Conservation (phyloP, 2,888 invertebrate genomes). For the Xanthorhoe designata region DNA sequence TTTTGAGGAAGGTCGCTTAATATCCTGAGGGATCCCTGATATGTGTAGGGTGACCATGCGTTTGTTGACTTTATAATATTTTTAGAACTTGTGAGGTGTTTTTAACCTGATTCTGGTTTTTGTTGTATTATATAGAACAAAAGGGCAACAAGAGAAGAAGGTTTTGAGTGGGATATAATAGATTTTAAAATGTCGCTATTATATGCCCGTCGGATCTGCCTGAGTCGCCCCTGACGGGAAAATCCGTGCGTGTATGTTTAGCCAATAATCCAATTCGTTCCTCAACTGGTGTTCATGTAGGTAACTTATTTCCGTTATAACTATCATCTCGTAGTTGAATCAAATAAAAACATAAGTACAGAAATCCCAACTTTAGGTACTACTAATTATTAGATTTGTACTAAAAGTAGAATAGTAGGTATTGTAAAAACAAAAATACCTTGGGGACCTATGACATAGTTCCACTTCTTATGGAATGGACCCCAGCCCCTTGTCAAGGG, state of each 20-base stretch:
- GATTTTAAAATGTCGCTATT: too few species aligned
- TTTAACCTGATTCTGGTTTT: neutral
- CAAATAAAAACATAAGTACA: neutral
- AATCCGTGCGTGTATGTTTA: too few species aligned
- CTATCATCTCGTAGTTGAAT: too few species aligned
- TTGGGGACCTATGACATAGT: constrained; percentile 5
- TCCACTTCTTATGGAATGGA: neutral
- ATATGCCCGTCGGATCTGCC: too few species aligned
- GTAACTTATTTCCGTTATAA: too few species aligned
- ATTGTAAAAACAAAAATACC: neutral
- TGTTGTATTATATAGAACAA: neutral
- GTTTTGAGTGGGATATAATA: too few species aligned
- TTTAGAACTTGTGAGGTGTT: neutral
- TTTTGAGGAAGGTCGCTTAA: neutral
- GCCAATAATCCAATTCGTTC: too few species aligned
- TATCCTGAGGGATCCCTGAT: neutral
- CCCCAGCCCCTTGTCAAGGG: constrained; percentile 5
- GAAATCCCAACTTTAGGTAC: too few species aligned
- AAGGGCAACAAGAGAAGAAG: too few species aligned
- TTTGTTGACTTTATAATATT: neutral
- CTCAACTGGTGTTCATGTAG: too few species aligned
- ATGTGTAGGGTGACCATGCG: neutral
- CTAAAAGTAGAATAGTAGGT: too few species aligned
- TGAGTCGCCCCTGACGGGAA: too few species aligned
- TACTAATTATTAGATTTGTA: neutral